Conservation (phyloP, 1,140 invertebrate species). For the Lasioglossum baleicum region DNA sequence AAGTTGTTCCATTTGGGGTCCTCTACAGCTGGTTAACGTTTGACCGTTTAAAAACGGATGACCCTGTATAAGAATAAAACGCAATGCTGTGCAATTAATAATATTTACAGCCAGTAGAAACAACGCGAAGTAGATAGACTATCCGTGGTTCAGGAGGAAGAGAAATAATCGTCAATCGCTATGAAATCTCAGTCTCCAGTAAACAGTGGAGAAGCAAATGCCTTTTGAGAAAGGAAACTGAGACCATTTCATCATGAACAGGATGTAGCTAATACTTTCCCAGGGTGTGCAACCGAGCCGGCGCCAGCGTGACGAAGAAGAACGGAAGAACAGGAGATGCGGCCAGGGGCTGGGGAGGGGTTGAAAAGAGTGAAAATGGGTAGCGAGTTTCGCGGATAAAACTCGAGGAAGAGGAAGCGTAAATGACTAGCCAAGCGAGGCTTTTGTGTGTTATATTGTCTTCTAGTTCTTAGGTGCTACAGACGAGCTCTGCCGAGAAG, state of each 20-base stretch:
- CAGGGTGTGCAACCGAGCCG: slow-evolving; percentile 40
- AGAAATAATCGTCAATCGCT: not conserved
- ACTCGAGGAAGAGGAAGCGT: slow-evolving; percentile 60
- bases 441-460: slow-evolving; percentile 60
- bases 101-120: no score
- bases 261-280: slow-evolving; percentile 55
- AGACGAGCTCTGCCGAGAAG: not conserved
- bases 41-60: no score
- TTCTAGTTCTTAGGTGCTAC: slow-evolving; percentile 24
- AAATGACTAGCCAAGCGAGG: slow-evolving; percentile 61
- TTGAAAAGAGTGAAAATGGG: slow-evolving; percentile 47
- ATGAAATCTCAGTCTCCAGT: not conserved
- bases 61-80: no score
- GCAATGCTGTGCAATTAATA: no score
- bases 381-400: slow-evolving; percentile 47
- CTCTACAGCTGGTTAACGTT: no score
- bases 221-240: slow-evolving; percentile 38
- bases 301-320: slow-evolving; percentile 45
- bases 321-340: slow-evolving; percentile 45
- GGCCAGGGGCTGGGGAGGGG: not conserved
- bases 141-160: not conserved
- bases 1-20: no score
- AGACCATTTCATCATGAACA: slow-evolving; percentile 50
- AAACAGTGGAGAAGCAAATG: not conserved
- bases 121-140: not conserved